Percentiles rank a stretch among this genome's conserved stretches.
phyloP scores from a whole-genome alignment of 2,113 vertebrate species.

The Tinamus guttatus region DNA sequence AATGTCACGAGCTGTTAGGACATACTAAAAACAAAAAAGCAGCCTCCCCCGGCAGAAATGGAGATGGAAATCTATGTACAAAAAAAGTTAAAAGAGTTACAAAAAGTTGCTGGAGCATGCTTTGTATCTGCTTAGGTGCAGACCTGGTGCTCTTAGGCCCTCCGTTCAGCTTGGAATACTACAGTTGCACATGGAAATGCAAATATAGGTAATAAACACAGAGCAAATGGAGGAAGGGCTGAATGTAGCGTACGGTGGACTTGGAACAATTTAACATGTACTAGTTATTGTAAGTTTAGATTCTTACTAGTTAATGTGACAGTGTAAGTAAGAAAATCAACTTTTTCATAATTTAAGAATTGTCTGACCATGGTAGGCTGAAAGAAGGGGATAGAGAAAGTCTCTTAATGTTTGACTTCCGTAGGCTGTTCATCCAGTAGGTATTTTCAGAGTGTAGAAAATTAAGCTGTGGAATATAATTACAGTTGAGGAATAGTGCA shows the following conservation, averaged over 20 bases:
- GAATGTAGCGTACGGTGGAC: not conserved
- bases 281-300: not conserved
- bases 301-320: not conserved
- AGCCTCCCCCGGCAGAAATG: not conserved
- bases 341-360: not conserved
- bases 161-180: not conserved
- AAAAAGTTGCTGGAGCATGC: not conserved
- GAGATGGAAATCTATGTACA: not conserved
- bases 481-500: not conserved
- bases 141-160: not conserved
- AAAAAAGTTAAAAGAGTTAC: too few species aligned
- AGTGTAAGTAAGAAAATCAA: not conserved
- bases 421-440: not conserved
- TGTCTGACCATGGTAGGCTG: not conserved
- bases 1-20: not conserved
- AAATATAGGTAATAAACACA: not conserved
- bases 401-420: not conserved
- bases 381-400: not conserved
- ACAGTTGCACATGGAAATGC: not conserved
- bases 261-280: not conserved
- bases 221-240: not conserved
- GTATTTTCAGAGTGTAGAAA: not conserved
- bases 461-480: not conserved
- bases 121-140: not conserved
- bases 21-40: not conserved